phyloP scores from a whole-genome alignment of 2,888 invertebrate species.

The Euplagia quadripunctaria region DNA sequence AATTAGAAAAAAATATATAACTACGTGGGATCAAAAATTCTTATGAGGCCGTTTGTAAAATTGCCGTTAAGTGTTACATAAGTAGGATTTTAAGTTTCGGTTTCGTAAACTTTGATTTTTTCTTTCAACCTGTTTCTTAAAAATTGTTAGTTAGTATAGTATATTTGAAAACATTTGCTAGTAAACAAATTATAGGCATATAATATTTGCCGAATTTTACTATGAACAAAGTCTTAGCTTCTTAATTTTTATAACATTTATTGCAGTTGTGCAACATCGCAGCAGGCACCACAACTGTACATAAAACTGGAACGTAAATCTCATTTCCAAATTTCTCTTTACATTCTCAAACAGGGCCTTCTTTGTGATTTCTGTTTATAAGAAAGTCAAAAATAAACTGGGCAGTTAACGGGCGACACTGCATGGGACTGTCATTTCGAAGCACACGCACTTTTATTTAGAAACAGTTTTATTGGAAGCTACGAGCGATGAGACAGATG shows the following conservation, averaged over 20 bases:
- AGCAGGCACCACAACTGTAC: constrained; percentile 10
- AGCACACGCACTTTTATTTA: constrained; percentile 48
- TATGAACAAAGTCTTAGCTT: background rate
- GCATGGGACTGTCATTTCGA: constrained; percentile 20
- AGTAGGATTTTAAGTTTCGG: too few relatives aligned
- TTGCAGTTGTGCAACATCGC: constrained; percentile 5
- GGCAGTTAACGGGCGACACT: constrained; percentile 41
- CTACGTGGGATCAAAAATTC: constrained; percentile 20
- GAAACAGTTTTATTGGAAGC: constrained; percentile 46
- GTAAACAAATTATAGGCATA: background rate
- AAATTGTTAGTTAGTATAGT: background rate
- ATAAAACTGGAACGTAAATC: constrained; percentile 13
- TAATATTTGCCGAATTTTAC: background rate
- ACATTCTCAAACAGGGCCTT: constrained; percentile 24
- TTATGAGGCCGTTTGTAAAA: constrained; percentile 6
- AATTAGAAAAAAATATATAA: constrained; percentile 25
- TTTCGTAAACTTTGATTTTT: too few relatives aligned
- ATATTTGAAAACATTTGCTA: background rate
- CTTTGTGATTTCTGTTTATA: constrained; percentile 50
- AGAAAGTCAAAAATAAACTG: constrained; percentile 48
- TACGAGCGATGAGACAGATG: constrained; percentile 30
- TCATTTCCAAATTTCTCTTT: constrained; percentile 38
- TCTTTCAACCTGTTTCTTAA: background rate
- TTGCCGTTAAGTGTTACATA: background rate
- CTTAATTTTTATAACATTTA: background rate